Base-by-base conservation (phyloP, 2,888 invertebrate genomes). In the Eupithecia inturbata region DNA sequence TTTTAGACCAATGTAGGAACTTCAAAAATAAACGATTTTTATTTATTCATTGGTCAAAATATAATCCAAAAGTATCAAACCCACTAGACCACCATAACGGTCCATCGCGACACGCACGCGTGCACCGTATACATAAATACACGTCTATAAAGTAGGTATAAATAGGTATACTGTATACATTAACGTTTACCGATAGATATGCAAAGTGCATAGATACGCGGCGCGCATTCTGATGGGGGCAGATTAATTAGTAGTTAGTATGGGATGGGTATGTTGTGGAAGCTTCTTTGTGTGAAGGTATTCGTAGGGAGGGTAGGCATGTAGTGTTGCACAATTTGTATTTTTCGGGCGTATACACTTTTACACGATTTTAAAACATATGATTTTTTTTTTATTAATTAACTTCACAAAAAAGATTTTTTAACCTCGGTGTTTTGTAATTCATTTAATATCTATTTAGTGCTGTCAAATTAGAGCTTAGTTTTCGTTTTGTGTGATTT, bases 101-200 rank as follows among this genome's bases (percentile, higher is more conserved):
- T 82, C 41, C 67, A n/a, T 67, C 71, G 81, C 82, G 84, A 83
- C 84, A 87, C 88, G 86, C 89, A 86, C 85, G 87, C 88, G 78
- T 83, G 82, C 80, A 78, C 76, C 63, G 64, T 60, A 45, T 69
- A 72, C 57, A 53, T 77, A 73, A 73, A 74, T 71, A 78, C 69
- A 74, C 57, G 60, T 68, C 33, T 69, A 73, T 62, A 68, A 68
- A 16, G 66, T 63, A 73, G 66, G 36, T 72, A 53, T 60, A 71
- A 74, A 68, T 69, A 73, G 70, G 75, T 64, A 57, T 71, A 63
- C 60, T 68, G 36, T 60, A 68, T 70, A 74, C 33, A 71, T 39
- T 74, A 64, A 60, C 64, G 49, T 76, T 73, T 76, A 71, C 73
- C 71, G 73, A 70, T 75, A 75, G 75, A 76, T 76, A 79, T 71